phyloP scores from a whole-genome alignment of 2,888 invertebrate species.

The Lepetodrilus schrolli region DNA sequence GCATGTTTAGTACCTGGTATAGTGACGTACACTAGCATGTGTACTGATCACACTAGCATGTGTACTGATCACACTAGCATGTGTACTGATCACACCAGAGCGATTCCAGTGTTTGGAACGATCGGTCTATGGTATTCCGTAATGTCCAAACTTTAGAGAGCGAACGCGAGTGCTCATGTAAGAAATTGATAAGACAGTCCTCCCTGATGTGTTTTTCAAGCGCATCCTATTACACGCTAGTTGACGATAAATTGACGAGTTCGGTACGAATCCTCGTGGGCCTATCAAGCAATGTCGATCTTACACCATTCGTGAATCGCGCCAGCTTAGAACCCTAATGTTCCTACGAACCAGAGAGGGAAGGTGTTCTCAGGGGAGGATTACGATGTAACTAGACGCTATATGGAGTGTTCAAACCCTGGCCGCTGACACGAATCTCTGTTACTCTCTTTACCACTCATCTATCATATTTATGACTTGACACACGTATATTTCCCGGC shows the following conservation, averaged over 20 bases:
- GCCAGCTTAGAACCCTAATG: background rate
- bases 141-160: too few relatives aligned
- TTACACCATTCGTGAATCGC: background rate
- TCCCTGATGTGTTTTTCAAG: background rate
- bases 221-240: background rate
- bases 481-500: background rate
- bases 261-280: background rate
- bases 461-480: slow-evolving; percentile 12
- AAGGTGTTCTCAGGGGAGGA: background rate
- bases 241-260: slow-evolving; percentile 13
- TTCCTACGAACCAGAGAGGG: background rate
- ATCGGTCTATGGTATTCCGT: too few relatives aligned
- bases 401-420: background rate
- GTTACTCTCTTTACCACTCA: background rate
- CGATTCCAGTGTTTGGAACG: too few relatives aligned
- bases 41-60: too few relatives aligned
- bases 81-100: too few relatives aligned
- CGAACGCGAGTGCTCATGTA: too few relatives aligned
- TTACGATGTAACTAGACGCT: background rate
- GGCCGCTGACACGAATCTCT: background rate
- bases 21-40: too few relatives aligned
- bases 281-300: background rate
- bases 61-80: too few relatives aligned
- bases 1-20: too few relatives aligned
- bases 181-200: too few relatives aligned